Conservation (phyloP, 2,888 invertebrate genomes). For the Amblyjoppa proteus region DNA sequence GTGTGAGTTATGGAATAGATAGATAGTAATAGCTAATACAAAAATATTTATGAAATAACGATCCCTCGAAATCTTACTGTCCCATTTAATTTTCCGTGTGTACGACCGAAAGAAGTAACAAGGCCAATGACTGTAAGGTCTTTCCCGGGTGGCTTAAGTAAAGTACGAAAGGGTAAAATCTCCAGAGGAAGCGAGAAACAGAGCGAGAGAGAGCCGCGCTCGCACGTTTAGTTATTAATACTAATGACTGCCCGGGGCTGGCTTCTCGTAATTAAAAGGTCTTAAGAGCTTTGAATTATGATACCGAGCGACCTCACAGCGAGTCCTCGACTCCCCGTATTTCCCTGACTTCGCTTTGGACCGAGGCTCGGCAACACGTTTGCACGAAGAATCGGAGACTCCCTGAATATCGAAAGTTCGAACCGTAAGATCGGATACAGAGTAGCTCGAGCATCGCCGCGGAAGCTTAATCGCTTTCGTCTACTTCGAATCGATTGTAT, state of each 20-base stretch:
- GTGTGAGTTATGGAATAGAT: too few species aligned
- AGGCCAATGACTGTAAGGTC: conserved; percentile 40
- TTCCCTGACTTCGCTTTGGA: not conserved
- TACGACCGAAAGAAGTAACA: not conserved
- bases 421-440: not conserved
- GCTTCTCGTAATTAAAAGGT: conserved; percentile 74
- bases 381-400: not conserved
- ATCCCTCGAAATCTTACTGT: not conserved
- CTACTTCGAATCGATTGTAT: conserved; percentile 46
- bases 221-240: conserved; percentile 79
- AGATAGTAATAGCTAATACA: not conserved
- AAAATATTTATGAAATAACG: not conserved
- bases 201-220: conserved; percentile 6
- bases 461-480: conserved; percentile 38
- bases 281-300: conserved; percentile 57
- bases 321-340: conserved; percentile 4
- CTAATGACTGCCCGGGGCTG: conserved; percentile 78
- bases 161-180: conserved; percentile 32
- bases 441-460: conserved; percentile 17
- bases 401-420: not conserved
- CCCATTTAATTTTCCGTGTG: not conserved
- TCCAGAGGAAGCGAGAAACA: conserved; percentile 2
- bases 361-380: not conserved
- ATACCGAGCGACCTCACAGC: conserved; percentile 36
- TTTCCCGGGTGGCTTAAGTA: not conserved